Percentiles rank a stretch among this genome's conserved stretches.
Conservation (phyloP, 2,113 vertebrate genomes). For the Phalacrocorax aristotelis region DNA sequence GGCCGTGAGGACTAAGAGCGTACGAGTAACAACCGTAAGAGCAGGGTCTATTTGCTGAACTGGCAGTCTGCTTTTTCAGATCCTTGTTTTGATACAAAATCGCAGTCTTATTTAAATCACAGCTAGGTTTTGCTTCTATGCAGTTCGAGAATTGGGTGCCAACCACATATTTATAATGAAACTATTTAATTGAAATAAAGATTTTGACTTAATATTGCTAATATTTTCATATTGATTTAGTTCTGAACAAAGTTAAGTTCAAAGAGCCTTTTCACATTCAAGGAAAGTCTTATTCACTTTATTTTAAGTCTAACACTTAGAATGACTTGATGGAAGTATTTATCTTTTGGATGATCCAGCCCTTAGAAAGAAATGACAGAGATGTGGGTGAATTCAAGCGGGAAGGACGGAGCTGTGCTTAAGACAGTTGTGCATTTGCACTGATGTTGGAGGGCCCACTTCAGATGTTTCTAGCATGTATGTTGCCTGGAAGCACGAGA, state of each 20-base stretch:
- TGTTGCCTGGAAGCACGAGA: background rate
- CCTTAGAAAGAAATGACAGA: background rate
- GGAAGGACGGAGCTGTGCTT: background rate
- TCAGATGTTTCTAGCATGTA: background rate
- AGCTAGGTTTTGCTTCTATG: background rate
- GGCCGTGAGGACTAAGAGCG: background rate
- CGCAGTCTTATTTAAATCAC: background rate
- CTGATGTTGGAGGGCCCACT: background rate
- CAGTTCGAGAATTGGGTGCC: background rate
- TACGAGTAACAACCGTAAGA: background rate
- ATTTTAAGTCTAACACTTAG: background rate
- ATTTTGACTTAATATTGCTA: background rate
- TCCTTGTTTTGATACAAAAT: background rate
- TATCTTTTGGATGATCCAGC: background rate
- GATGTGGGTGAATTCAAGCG: background rate
- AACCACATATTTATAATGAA: background rate
- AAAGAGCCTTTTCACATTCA: background rate
- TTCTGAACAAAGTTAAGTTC: background rate
- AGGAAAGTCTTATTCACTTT: background rate
- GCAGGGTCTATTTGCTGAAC: background rate
- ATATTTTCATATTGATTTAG: background rate
- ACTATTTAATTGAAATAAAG: background rate
- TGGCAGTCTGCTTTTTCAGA: background rate
- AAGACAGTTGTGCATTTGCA: background rate
- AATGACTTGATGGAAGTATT: background rate